Evolutionary conservation across 2,888 invertebrate genomes (phyloP).

Genomic region (Danaus chrysippus): DNA sequence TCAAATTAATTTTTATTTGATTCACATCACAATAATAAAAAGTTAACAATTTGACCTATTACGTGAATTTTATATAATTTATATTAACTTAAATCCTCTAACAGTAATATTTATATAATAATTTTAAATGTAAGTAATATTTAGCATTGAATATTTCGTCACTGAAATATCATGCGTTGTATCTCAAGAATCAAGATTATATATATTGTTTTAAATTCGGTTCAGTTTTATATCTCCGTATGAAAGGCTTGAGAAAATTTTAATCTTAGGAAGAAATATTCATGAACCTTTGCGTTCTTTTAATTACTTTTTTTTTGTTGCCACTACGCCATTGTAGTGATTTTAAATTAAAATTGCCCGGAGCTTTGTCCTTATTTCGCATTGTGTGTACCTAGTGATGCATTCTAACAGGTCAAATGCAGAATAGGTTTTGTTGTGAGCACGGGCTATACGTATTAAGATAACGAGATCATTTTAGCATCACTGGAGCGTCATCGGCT

Average conservation of each 20-base stretch:
- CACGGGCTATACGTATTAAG: no score
- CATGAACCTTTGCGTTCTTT: slow-evolving; percentile 34
- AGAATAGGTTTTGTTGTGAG: no score
- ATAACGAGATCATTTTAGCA: no score
- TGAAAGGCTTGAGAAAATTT: slow-evolving; percentile 29
- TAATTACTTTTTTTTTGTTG: slow-evolving; percentile 53
- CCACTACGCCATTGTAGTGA: slow-evolving; percentile 51
- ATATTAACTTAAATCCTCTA: background rate
- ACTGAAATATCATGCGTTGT: no score
- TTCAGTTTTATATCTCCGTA: background rate
- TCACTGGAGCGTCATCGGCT: no score
- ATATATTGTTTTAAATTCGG: background rate
- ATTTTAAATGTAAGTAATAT: no score
- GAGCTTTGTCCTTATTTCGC: slow-evolving; percentile 56
- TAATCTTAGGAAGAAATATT: slow-evolving; percentile 33
- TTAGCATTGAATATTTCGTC: no score
- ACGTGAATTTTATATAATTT: background rate
- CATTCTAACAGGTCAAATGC: slow-evolving; percentile 19
- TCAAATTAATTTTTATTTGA: background rate
- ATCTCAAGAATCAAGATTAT: no score
- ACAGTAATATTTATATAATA: no score
- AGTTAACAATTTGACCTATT: background rate
- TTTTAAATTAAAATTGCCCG: slow-evolving; percentile 70
- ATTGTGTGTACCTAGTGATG: slow-evolving; percentile 25
- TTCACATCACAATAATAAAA: background rate